These are phyloP conservation scores for Cylas formicarius DNA, from an alignment of 1,140 invertebrate species.

Conservation along the genomic window DNA sequence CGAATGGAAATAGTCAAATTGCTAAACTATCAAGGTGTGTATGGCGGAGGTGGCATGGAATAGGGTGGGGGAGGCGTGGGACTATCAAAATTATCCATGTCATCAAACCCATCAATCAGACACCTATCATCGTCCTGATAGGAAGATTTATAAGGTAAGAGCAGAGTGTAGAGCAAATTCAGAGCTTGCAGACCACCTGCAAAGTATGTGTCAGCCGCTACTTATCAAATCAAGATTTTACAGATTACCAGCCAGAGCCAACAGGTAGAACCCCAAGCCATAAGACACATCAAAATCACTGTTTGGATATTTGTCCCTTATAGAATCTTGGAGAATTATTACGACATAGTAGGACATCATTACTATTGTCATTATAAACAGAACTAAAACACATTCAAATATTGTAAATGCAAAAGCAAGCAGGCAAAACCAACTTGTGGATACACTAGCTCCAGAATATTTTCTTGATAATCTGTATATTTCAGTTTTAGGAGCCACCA, in stretches of 20 bases:
- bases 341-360: conserved; percentile 37
- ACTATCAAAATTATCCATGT: conserved; percentile 44
- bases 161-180: conserved; percentile 34
- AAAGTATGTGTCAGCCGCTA: conserved; percentile 7
- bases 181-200: conserved; percentile 32
- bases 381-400: conserved; percentile 27
- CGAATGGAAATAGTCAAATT: no score
- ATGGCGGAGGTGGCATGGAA: conserved; percentile 47
- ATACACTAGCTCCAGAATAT: conserved; percentile 35
- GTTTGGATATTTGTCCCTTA: conserved; percentile 30
- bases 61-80: conserved; percentile 46
- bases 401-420: no score
- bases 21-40: conserved; percentile 44
- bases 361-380: conserved; percentile 38
- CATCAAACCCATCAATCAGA: conserved; percentile 39
- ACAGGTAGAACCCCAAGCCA: conserved; percentile 38
- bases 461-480: conserved; percentile 34
- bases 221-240: conserved; percentile 4
- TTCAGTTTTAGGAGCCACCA: conserved; percentile 32
- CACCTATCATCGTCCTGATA: conserved; percentile 33
- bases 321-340: conserved; percentile 33
- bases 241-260: conserved; percentile 34
- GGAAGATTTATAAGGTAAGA: conserved; percentile 43
- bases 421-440: conserved; percentile 31
- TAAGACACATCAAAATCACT: conserved; percentile 33